phyloP scores from a whole-genome alignment of 2,888 invertebrate genomes.

The Tipula confusa region DNA sequence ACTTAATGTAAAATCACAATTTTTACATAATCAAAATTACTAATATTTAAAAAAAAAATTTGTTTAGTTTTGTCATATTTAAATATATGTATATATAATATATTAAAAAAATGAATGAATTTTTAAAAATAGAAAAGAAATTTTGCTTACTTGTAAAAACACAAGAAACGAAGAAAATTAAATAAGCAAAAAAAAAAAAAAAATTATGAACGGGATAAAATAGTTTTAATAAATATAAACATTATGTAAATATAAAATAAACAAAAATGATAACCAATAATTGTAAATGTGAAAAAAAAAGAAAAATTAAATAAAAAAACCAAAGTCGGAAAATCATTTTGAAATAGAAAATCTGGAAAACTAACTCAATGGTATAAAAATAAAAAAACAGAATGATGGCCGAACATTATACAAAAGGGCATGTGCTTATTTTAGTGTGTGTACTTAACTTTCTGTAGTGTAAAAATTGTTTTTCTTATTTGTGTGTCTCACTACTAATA shows the following conservation, averaged over 20 bases:
- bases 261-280: neutral
- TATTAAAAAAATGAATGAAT: neutral
- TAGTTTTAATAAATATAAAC: neutral
- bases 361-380: neutral
- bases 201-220: neutral
- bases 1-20: neutral
- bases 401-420: neutral
- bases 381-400: neutral
- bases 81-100: no score
- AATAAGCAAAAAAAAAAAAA: neutral
- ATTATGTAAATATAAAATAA: neutral
- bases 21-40: neutral
- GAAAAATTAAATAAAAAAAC: neutral
- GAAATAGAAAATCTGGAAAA: neutral
- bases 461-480: neutral
- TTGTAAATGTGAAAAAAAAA: neutral
- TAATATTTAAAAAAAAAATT: neutral
- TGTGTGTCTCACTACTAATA: neutral
- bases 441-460: neutral
- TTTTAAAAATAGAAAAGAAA: neutral
- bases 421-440: neutral
- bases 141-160: neutral
- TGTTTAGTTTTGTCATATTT: neutral
- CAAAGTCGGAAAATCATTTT: neutral
- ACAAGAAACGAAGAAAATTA: neutral